Base-by-base conservation (phyloP, 2,797 vertebrate species). In the Austrolebias charrua region DNA sequence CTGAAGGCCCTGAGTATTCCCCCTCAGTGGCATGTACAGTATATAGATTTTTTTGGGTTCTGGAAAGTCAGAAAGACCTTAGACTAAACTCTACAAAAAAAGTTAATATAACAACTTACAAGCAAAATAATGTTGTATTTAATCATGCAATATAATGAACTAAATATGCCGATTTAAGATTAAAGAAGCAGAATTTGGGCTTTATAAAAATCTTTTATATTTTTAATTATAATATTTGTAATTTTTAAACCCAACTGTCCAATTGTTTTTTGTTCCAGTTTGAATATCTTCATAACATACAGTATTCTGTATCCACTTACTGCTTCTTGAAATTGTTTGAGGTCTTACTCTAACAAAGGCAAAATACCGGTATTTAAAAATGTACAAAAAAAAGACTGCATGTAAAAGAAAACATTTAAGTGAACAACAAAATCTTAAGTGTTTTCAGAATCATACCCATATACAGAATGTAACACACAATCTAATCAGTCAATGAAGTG, bases 361-460 rank as follows among this genome's bases (percentile, higher is more conserved):
- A 1, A 55, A n/a, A n/a, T n/a, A 16, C 2, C 14, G n/a, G n/a
- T n/a, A 10, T 2, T 0, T 0, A 38, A 47, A 40, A 52, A 42
- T 4, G 14, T 68, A 43, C 33, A 35, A 42, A 1, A 43, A 33
- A 33, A 4, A 33, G 31, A 33, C 31, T 33, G 6, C 31, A 33
- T 33, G 31, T 33, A 33, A 33, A 33, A 24, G 8, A 6, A 4
- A 15, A 43, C 15, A 14, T 43, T 6, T 14, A 7, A 55, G 40
- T 20, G 12, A 29, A 44, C 28, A 29, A 9, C n/a, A 2, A 12
- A 5, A 18, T 19, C 7, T 19, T 19, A 19, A 14, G 40, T 31
- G 20, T 24, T 33, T 29, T 28, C 5, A 40, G 4, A 42, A 1
- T 19, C 14, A 8, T 18, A 46, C 8, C n/a, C 19, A 46, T 20